Base-by-base conservation (phyloP, 2,888 invertebrate species). In the Cryptocheilus praepositus region DNA sequence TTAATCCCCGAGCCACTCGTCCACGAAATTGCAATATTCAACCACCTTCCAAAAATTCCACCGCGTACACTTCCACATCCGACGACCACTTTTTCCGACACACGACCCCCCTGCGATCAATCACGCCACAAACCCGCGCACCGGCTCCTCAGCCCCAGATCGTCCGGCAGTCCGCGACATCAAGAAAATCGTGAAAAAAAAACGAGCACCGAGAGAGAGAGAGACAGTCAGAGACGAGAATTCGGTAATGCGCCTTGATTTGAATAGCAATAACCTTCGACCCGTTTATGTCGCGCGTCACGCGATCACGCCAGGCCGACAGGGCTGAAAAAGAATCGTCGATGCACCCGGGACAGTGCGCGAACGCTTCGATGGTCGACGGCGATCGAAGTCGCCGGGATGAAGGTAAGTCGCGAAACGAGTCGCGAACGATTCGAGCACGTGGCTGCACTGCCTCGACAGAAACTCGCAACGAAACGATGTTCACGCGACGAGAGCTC, bases 401-500 rank as follows among this genome's bases (percentile, higher is more conserved):
- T 5, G 8, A 25, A n/a, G 18, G n/a, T 7, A 18, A 36, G 16
- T 36, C 49, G 44, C 55, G 52, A 58, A 21, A 2, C 2, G 43
- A 45, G 53, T 28, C 13, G 51, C 44, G 19, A 36, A 43, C 3
- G 28, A 65, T 16, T 16, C 11, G 53, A 43, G 76, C 85, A 85
- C 85, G 85, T 85, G 85, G 83, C 22, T 11, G 53, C 22, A 18
- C 61, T 21, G 43, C 61, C 68, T 63, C 52, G 25, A 21, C 15
- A 28, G 18, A 46, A 58, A 67, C 13, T 45, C 56, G 73, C 69
- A 68, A 76, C 71, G 15, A 76, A 49, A 80, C 60, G 55, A 75
- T 54, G 61, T 71, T 69, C 43, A 43, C 74, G 61, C 70, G 75
- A 70, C 81, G 73, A 83, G 84, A 85, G 85, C 85, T 79, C 82